Base-by-base conservation (phyloP, 2,888 invertebrate genomes). In the Ophion slaviceki region DNA sequence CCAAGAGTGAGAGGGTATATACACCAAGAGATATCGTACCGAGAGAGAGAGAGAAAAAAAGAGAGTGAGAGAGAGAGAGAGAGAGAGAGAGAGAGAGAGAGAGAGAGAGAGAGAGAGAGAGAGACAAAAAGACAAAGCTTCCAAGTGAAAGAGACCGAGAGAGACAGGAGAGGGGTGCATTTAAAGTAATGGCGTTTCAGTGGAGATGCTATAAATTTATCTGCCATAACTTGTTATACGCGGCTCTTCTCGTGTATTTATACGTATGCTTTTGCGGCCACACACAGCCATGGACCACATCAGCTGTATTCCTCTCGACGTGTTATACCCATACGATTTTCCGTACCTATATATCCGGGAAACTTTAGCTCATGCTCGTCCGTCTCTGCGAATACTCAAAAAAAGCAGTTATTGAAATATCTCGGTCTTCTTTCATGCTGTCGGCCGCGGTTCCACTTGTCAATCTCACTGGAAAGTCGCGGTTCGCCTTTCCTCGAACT, bases 191-290 rank as follows among this genome's bases (percentile, higher is more conserved):
- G 93, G 94, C 92, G 93, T 93, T 94, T 93, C 93, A 92, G 92
- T 92, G 92, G 93, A 94, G 94, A 94, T 93, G 93, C 94, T 93
- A 94, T 94, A 94, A 94, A 94, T 94, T 94, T 93, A 94, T 94
- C 93, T 93, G 94, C 93, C 93, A 94, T 93, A 94, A 94, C 94
- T 94, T 94, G 93, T 93, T 94, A 93, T 93, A 93, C 92, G 93
- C 91, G 91, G 92, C 92, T 92, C 92, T 93, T 93, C 92, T 93
- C 93, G 93, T 92, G 93, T 93, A 93, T 93, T 94, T 94, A 93
- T 94, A 93, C 91, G 92, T 61, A 36, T 92, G 91, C 91, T 91
- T 91, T 90, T 88, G 89, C 87, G 92, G 92, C 93, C 92, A 92
- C 92, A 92, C 93, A 92, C 91, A 91, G 92, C 82, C 77, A 67